Evolutionary conservation across 2,888 invertebrate genomes (phyloP).

Genomic region (Galerucella pusilla): DNA sequence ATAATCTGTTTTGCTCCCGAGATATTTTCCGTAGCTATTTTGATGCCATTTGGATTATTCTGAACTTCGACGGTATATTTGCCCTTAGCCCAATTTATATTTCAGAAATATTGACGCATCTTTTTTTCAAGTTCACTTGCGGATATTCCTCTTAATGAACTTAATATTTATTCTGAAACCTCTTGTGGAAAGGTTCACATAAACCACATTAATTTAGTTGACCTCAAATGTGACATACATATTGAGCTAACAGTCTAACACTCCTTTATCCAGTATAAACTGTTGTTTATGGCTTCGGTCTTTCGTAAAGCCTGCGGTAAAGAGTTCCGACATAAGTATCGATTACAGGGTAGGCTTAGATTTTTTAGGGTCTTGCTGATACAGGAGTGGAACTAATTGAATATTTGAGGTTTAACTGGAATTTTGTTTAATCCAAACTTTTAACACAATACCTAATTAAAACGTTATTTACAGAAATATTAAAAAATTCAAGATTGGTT

Average conservation of each 20-base stretch:
- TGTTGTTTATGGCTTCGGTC: conserved; percentile 28
- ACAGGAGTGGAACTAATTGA: no score
- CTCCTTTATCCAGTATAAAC: conserved; percentile 31
- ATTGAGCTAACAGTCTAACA: conserved; percentile 32
- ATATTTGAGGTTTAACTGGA: no score
- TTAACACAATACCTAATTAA: no score
- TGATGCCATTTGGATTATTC: no score
- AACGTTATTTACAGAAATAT: no score
- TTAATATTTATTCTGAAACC: not conserved
- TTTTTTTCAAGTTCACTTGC: not conserved
- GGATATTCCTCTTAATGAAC: not conserved
- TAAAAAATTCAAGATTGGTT: no score
- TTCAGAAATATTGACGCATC: no score
- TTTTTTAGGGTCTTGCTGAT: not conserved
- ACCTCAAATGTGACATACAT: conserved; percentile 36
- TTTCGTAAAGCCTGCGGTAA: conserved; percentile 26
- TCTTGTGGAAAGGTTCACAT: conserved; percentile 24
- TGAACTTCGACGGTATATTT: no score
- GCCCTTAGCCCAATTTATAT: no score
- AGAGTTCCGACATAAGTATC: conserved; percentile 24
- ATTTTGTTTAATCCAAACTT: no score
- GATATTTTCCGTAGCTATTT: no score
- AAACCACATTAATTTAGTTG: conserved; percentile 32
- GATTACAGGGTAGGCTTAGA: not conserved
- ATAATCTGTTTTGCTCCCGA: no score